phyloP scores from a whole-genome alignment of 2,888 invertebrate species.

The Pyrgus malvae region DNA sequence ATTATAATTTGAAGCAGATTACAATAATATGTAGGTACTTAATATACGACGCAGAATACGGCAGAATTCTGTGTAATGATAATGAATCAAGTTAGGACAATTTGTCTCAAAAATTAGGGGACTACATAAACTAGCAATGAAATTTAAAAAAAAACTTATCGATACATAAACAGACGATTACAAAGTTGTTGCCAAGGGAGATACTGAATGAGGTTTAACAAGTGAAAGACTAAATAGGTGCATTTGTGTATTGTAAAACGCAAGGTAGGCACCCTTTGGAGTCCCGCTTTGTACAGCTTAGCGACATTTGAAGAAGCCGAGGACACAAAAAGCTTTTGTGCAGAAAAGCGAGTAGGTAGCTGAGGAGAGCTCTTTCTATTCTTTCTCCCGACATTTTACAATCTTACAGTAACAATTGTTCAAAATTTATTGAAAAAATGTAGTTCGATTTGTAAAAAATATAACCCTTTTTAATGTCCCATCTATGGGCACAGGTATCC shows the following conservation, averaged over 20 bases:
- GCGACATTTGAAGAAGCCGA: conserved; percentile 39
- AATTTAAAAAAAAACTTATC: background rate
- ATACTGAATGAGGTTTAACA: conserved; percentile 7
- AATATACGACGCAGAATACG: no score
- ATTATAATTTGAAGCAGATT: no score
- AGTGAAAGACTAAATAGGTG: conserved; percentile 8
- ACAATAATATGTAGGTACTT: no score
- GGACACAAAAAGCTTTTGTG: conserved; percentile 45
- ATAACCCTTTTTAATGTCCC: no score
- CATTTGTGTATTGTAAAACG: conserved; percentile 15
- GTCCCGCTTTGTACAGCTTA: conserved; percentile 33
- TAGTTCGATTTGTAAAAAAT: no score
- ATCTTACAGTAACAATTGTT: conserved; percentile 23
- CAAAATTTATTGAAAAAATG: no score
- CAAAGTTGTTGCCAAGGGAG: background rate
- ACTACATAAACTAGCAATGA: no score
- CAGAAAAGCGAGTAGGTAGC: conserved; percentile 33
- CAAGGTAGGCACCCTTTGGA: conserved; percentile 12
- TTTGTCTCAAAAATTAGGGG: no score
- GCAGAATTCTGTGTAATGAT: no score
- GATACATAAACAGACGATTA: background rate
- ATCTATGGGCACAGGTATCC: no score
- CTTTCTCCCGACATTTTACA: conserved; percentile 38
- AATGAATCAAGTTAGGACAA: no score
- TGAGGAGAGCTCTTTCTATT: conserved; percentile 41